phyloP scores from a whole-genome alignment of 2,888 invertebrate genomes.

The Andrena chrysosceles region DNA sequence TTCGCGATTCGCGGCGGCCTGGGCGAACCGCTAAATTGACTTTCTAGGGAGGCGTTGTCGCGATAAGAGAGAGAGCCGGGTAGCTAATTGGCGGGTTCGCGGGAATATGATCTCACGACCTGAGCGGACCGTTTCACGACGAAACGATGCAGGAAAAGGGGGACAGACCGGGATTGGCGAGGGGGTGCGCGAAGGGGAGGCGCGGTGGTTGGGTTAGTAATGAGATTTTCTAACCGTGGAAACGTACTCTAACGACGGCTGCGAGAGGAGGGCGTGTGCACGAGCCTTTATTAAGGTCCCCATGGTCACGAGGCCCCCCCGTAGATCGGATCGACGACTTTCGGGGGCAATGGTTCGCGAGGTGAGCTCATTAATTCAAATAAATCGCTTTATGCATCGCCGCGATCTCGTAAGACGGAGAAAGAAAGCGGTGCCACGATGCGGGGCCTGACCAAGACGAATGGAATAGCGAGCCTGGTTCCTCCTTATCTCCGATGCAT shows the following conservation, averaged over 20 bases:
- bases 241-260: constrained; percentile 54
- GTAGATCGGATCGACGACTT: constrained; percentile 71
- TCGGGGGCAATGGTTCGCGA: constrained; percentile 63
- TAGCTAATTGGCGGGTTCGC: constrained; percentile 68
- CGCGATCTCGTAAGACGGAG: constrained; percentile 70
- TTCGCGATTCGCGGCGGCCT: constrained; percentile 45
- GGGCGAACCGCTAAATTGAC: constrained; percentile 66
- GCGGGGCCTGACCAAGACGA: constrained; percentile 74
- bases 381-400: constrained; percentile 78
- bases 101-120: constrained; percentile 62
- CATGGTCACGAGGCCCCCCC: constrained; percentile 64
- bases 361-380: constrained; percentile 79
- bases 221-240: constrained; percentile 72
- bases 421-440: constrained; percentile 65
- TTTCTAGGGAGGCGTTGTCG: constrained; percentile 64
- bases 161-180: background rate
- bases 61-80: constrained; percentile 53
- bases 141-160: constrained; percentile 27
- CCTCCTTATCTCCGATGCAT: constrained; percentile 72
- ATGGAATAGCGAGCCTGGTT: constrained; percentile 70
- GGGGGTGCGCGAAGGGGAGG: constrained; percentile 5
- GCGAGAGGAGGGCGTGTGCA: constrained; percentile 58
- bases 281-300: constrained; percentile 70
- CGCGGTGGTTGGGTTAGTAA: constrained; percentile 40
- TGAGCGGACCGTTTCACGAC: constrained; percentile 39